Conservation (phyloP, 2,888 invertebrate genomes). For the Dynastes hyllus region DNA sequence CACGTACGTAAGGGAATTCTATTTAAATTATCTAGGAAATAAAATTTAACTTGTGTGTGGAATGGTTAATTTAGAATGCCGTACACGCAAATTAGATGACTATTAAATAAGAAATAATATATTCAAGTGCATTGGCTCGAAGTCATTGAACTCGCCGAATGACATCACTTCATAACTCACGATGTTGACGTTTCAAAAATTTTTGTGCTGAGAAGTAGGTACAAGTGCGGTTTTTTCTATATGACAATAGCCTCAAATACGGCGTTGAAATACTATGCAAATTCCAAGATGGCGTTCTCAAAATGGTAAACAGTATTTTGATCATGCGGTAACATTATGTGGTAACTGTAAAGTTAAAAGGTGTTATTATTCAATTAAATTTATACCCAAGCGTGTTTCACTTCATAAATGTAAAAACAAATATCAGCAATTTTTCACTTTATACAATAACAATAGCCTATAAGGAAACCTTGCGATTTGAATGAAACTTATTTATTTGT, state of each 20-base stretch:
- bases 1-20: too few relatives aligned
- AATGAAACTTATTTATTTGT: too few relatives aligned
- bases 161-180: conserved; percentile 16
- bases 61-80: not conserved
- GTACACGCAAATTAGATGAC: conserved; percentile 16
- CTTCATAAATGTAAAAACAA: too few relatives aligned
- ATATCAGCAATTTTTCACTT: too few relatives aligned
- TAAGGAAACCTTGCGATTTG: too few relatives aligned
- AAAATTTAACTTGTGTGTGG: too few relatives aligned
- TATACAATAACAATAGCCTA: too few relatives aligned
- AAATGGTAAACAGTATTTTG: conserved; percentile 10
- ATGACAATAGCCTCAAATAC: conserved; percentile 14
- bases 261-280: not conserved
- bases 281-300: not conserved
- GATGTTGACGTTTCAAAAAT: conserved; percentile 25
- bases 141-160: conserved; percentile 16
- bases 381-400: too few relatives aligned
- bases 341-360: too few relatives aligned
- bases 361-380: too few relatives aligned
- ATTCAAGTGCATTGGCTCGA: conserved; percentile 15
- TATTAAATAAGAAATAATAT: conserved; percentile 21
- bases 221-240: conserved; percentile 17
- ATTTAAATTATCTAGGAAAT: too few relatives aligned
- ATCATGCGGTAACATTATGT: not conserved
- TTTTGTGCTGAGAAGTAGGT: conserved; percentile 7